phyloP scores from a whole-genome alignment of 2,113 vertebrate species.

The Eidolon helvum region DNA sequence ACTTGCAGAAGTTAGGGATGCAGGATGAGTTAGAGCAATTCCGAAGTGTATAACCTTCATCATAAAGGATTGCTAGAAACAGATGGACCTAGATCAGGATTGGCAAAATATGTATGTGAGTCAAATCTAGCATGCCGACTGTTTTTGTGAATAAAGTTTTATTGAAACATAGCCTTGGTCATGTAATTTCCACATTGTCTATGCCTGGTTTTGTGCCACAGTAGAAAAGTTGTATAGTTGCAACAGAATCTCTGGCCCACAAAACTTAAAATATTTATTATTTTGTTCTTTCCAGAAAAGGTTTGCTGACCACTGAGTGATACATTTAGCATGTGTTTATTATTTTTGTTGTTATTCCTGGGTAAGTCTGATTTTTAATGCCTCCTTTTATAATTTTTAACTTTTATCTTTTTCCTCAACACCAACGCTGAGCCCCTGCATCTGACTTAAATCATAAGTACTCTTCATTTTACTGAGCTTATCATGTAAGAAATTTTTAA shows the following conservation, averaged over 20 bases:
- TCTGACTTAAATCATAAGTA: not conserved
- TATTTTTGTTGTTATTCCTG: not conserved
- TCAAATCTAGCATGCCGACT: not conserved
- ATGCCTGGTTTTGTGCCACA: not conserved
- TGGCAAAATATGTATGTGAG: not conserved
- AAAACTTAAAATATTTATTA: not conserved
- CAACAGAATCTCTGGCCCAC: not conserved
- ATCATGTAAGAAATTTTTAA: not conserved
- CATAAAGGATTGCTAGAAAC: not conserved
- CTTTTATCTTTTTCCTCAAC: not conserved
- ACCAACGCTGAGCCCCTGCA: accelerated
- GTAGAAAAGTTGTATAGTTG: not conserved
- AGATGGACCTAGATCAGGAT: not conserved
- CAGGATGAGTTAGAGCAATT: not conserved
- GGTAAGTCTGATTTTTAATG: not conserved
- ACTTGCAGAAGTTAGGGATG: not conserved
- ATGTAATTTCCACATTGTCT: not conserved
- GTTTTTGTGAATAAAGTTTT: not conserved
- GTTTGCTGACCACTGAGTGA: not conserved
- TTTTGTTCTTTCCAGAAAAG: not conserved
- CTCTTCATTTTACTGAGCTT: not conserved
- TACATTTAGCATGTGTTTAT: not conserved
- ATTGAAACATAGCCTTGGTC: not conserved
- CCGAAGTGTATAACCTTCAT: not conserved
- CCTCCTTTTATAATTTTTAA: not conserved